Evolutionary conservation across 2,113 vertebrate genomes (phyloP).

Genomic region (Bujurquina vittata): DNA sequence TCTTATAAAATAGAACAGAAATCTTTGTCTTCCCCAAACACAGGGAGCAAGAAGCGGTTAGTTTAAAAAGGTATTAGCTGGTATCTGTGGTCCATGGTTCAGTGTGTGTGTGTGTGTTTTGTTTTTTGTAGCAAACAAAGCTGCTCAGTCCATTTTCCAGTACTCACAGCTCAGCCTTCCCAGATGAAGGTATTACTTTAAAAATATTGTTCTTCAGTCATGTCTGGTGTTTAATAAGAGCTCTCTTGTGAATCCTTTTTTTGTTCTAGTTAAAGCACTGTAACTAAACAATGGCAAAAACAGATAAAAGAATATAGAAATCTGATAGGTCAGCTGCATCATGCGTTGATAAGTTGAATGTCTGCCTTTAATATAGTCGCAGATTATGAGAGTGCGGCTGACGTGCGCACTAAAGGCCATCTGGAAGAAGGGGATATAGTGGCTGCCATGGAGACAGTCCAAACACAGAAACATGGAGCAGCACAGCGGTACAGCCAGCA

Average conservation of each 20-base stretch:
- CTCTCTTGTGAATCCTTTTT: background rate
- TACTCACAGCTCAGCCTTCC: background rate
- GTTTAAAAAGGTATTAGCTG: too few species aligned
- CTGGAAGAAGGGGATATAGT: conserved; percentile 72
- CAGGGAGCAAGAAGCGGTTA: background rate
- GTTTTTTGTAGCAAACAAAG: conserved; percentile 34
- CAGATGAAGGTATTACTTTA: conserved; percentile 66
- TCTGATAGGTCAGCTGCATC: background rate
- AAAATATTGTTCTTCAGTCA: background rate
- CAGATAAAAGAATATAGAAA: background rate
- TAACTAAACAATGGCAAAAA: background rate
- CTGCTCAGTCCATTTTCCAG: conserved; percentile 8
- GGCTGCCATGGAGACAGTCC: conserved; percentile 70
- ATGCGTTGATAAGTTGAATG: background rate
- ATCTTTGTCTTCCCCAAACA: background rate
- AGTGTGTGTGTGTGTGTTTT: conserved; percentile 17
- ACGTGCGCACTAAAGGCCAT: conserved; percentile 66
- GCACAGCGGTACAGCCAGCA: conserved; percentile 30
- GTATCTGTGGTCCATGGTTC: background rate
- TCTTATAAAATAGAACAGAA: background rate
- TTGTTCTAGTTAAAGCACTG: background rate
- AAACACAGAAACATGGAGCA: conserved; percentile 52
- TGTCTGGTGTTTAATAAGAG: background rate
- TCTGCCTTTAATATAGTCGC: background rate
- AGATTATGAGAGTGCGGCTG: conserved; percentile 83